Conservation (phyloP, 2,797 vertebrate genomes). For the Lepus oiostolus region DNA sequence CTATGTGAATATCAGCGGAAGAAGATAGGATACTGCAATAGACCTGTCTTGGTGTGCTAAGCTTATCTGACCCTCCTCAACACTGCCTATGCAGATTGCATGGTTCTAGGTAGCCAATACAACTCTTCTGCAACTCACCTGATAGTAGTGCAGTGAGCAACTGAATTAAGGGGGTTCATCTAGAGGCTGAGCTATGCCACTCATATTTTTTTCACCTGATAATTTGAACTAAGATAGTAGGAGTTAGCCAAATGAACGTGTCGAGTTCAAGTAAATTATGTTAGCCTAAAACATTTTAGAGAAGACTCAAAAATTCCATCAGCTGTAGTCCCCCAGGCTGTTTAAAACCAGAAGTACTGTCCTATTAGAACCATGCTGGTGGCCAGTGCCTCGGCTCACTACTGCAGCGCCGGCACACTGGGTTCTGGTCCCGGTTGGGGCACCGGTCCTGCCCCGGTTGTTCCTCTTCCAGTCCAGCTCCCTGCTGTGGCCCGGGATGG, state of each 20-base stretch:
- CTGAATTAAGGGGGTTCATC: background rate
- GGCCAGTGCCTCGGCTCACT: too few species aligned
- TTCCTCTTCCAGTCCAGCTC: too few species aligned
- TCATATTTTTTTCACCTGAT: background rate
- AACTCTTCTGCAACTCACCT: background rate
- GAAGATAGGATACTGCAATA: background rate
- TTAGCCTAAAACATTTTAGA: background rate
- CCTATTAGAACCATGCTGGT: background rate
- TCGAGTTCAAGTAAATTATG: background rate
- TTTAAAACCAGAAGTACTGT: background rate
- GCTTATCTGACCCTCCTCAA: background rate
- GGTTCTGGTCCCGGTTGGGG: too few species aligned
- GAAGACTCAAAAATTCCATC: background rate
- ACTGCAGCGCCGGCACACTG: too few species aligned
- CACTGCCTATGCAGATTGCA: background rate
- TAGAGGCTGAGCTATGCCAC: background rate
- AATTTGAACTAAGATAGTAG: constrained; percentile 16
- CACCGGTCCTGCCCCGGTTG: too few species aligned
- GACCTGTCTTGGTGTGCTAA: background rate
- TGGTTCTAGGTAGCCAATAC: background rate
- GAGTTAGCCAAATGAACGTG: background rate
- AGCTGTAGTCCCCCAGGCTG: background rate
- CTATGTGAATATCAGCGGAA: background rate
- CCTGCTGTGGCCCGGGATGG: too few species aligned
- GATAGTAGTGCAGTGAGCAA: background rate